These are phyloP conservation scores for Todiramphus chloris DNA, from an alignment of 2,113 vertebrate genomes.

Conservation along the genomic window DNA sequence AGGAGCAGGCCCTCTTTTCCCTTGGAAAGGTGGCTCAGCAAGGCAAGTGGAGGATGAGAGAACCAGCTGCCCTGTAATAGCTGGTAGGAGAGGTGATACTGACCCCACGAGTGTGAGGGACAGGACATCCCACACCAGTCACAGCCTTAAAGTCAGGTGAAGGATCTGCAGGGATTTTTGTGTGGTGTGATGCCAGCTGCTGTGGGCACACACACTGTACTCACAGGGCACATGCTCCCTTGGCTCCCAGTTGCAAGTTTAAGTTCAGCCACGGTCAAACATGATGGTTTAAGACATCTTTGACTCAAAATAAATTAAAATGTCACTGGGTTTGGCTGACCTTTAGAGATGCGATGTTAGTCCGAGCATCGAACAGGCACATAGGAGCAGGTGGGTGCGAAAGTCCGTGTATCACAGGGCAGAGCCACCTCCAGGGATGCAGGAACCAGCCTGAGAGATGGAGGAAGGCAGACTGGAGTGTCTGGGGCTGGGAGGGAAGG, in stretches of 20 bases:
- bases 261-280: neutral
- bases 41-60: neutral
- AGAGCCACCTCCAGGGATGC: neutral
- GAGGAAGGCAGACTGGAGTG: accelerated
- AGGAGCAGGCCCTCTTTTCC: neutral
- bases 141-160: accelerated
- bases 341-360: neutral
- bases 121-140: neutral
- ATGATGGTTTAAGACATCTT: accelerated
- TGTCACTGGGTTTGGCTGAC: neutral
- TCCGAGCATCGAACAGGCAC: neutral
- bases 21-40: neutral
- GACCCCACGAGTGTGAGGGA: neutral
- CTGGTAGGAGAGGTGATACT: neutral
- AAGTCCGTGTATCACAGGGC: neutral
- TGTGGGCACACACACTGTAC: neutral
- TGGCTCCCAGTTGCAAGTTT: accelerated
- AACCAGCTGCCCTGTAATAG: accelerated
- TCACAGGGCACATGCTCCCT: accelerated
- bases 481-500: neutral
- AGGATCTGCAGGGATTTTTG: neutral
- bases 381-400: neutral
- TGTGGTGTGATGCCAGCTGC: neutral
- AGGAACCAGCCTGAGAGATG: neutral
- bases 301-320: neutral